These are phyloP conservation scores for Gavia stellata DNA, from an alignment of 2,113 vertebrate genomes.

Conservation along the genomic window DNA sequence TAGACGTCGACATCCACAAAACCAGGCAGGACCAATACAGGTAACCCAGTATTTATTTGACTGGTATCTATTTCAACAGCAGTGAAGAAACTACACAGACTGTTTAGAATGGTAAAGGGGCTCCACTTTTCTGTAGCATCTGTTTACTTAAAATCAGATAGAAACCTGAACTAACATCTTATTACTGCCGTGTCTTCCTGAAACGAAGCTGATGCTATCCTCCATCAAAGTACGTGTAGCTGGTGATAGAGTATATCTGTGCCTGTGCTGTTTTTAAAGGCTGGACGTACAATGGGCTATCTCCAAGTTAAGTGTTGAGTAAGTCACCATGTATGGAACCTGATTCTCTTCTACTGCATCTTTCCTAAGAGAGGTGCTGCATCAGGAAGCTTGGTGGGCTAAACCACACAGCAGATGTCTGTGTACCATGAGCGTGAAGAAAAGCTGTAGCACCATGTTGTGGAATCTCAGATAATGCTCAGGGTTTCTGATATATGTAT, in stretches of 20 bases:
- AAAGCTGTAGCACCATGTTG: not conserved
- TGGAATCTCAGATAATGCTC: not conserved
- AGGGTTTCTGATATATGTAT: not conserved
- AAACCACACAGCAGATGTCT: not conserved
- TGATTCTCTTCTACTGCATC: not conserved
- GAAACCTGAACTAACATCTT: not conserved
- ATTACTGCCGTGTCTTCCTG: not conserved
- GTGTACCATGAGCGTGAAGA: not conserved
- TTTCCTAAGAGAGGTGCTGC: not conserved
- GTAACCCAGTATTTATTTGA: slow-evolving; percentile 58
- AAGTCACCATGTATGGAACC: not conserved
- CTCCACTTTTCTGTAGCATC: not conserved
- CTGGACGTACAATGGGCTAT: not conserved
- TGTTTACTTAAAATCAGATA: not conserved
- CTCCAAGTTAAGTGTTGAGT: not conserved
- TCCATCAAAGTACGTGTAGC: not conserved
- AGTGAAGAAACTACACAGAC: not conserved
- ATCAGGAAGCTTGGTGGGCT: not conserved
- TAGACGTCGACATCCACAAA: slow-evolving; percentile 81
- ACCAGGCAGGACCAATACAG: slow-evolving; percentile 88
- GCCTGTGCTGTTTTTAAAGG: not conserved
- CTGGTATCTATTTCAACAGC: not conserved
- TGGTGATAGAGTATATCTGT: not conserved
- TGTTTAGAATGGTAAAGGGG: not conserved
- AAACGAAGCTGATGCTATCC: not conserved